A percentile compares a stretch with the other conserved stretches of the same genome.
phyloP scores from a whole-genome alignment of 92 coral and sea anemone species.

The Montipora capitata region DNA sequence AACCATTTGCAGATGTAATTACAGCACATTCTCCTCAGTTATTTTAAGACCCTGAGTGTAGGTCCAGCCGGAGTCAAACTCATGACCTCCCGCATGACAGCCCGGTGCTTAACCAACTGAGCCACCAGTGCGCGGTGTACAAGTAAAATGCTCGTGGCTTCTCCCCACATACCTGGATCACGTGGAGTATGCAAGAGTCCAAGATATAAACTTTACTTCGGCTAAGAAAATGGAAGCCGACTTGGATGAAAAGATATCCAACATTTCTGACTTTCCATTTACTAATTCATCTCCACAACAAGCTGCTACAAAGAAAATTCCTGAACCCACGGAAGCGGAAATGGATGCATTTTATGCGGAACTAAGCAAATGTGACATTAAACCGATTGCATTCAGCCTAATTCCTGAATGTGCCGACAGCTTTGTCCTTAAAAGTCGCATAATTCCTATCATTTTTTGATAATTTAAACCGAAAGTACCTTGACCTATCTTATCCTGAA shows the following conservation, averaged over 20 bases:
- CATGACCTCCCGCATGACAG: too few relatives aligned
- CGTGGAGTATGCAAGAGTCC: conserved; percentile 65
- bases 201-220: conserved; percentile 76
- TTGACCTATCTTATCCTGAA: conserved; percentile 52
- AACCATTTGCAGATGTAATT: too few relatives aligned
- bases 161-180: conserved; percentile 40
- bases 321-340: conserved; percentile 20
- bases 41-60: too few relatives aligned
- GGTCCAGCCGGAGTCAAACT: too few relatives aligned
- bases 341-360: conserved; percentile 17
- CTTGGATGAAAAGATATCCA: conserved; percentile 54
- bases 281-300: background rate
- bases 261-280: background rate
- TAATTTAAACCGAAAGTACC: conserved; percentile 35
- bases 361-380: conserved; percentile 14
- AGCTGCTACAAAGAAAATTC: conserved; percentile 17
- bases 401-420: background rate
- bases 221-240: conserved; percentile 73
- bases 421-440: conserved; percentile 48
- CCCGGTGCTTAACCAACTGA: too few relatives aligned
- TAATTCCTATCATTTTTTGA: conserved; percentile 33
- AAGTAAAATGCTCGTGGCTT: background rate
- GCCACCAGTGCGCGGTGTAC: too few relatives aligned
- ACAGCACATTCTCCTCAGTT: too few relatives aligned
- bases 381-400: conserved; percentile 19